These are phyloP conservation scores for Polypterus bichir DNA, from an alignment of 2,113 vertebrate genomes.

Conservation along the genomic window DNA sequence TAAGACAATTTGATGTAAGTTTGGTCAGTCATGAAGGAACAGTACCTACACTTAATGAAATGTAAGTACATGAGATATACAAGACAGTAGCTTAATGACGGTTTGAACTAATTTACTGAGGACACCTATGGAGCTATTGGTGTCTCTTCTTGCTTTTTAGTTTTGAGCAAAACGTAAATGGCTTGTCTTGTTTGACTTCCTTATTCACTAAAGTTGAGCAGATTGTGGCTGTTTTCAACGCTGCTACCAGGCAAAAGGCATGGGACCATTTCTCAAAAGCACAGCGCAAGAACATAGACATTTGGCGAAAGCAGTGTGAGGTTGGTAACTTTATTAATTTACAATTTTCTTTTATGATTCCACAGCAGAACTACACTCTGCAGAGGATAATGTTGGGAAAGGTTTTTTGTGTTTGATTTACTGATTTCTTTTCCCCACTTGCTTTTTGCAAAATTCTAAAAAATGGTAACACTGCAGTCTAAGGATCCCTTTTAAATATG, in stretches of 20 bases:
- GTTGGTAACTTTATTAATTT: constrained; percentile 76
- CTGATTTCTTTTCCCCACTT: too few species aligned
- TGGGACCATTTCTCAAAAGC: constrained; percentile 99
- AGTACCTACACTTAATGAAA: constrained; percentile 32
- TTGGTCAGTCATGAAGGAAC: constrained; percentile 39
- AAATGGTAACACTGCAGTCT: too few species aligned
- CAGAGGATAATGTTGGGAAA: constrained; percentile 10
- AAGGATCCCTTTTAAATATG: too few species aligned
- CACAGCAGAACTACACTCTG: constrained; percentile 34
- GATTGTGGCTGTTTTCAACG: constrained; percentile 96
- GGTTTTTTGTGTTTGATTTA: too few species aligned
- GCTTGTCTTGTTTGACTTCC: constrained; percentile 97
- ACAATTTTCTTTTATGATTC: constrained; percentile 53
- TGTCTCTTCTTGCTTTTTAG: constrained; percentile 74
- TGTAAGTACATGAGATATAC: constrained; percentile 49
- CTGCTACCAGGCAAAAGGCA: constrained; percentile 95
- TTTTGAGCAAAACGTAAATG: constrained; percentile 85
- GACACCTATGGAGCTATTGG: constrained; percentile 29
- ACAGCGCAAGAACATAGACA: constrained; percentile 99
- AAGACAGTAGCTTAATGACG: constrained; percentile 19
- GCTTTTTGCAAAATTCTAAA: too few species aligned
- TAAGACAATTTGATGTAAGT: constrained; percentile 55
- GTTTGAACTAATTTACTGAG: not conserved
- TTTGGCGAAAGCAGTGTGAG: constrained; percentile 98
- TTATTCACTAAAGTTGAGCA: constrained; percentile 97